Base-by-base conservation (phyloP, 2,888 invertebrate species). In the Teleiodes luculella region DNA sequence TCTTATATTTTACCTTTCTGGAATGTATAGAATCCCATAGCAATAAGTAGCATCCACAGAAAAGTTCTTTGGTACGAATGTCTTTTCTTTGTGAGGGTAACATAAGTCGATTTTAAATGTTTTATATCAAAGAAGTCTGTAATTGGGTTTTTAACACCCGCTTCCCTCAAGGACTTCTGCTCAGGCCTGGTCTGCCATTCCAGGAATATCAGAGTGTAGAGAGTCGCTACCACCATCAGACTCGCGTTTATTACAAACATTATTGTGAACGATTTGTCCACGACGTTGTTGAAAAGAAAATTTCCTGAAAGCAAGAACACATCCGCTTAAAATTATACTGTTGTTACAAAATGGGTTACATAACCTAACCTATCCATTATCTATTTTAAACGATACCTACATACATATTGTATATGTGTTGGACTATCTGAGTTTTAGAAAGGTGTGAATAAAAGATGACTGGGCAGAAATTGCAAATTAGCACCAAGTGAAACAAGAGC, bases 11-110 rank as follows among this genome's bases (percentile, higher is more conserved):
- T 62, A 91, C 91, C 91, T 72, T 96, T 91, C 77, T 96, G 95
- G 72, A 95, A 96, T 48, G 95, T 95, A 66, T 96, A 96, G 49
- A 95, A 86, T 0, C 92, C 93, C 95, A 96, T 95, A 14, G 94
- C 91, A 8, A 93, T 66, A 10, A 96, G 90, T n/a, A 96, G 77
- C 35, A 95, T 83, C 79, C 93, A 91, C 2, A 96, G 76, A 61
- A 93, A 94, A 31, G 91, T 69, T 59, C 95, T 90, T 8, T 92
- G 83, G 57, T 92, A 90, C 4, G 91, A 85, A 0, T 83, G 68
- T 10, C 96, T 87, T 45, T 79, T 87, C 66, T 92, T 94, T 0
- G 90, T 76, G 3, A 96, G 68, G 0, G 95, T 93, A 10, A 74
- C 77, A 1, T 93, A 57, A 0, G 95, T 95, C 24, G 91, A 91